Percentiles rank a stretch among this genome's conserved stretches.
These are phyloP conservation scores for Ramphastos sulfuratus DNA, from an alignment of 2,113 vertebrate species.

Conservation along the genomic window DNA sequence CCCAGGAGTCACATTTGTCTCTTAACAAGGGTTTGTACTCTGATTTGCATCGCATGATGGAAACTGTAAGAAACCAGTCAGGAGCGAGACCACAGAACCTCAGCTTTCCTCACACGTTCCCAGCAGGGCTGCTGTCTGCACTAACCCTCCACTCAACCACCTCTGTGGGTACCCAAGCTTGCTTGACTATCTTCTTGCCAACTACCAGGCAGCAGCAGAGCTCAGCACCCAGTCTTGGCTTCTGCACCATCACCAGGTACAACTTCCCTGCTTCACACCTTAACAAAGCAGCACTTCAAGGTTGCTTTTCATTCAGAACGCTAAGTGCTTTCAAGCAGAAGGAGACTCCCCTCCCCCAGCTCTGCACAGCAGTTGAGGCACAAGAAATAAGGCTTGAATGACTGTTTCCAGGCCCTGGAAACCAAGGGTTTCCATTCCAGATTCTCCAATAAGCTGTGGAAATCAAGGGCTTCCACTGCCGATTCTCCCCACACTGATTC, in stretches of 20 bases:
- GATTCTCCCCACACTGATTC: not conserved
- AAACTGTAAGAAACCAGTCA: not conserved
- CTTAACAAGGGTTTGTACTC: not conserved
- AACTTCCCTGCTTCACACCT: not conserved
- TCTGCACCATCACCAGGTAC: not conserved
- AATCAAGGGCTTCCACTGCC: not conserved
- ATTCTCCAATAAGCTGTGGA: not conserved
- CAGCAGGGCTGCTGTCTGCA: not conserved
- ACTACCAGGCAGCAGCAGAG: not conserved
- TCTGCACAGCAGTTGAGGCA: slow-evolving; percentile 9
- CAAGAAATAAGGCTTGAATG: slow-evolving; percentile 44
- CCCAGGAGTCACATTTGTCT: not conserved
- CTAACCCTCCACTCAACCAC: not conserved
- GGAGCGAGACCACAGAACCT: not conserved
- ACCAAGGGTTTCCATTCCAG: not conserved
- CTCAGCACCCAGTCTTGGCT: not conserved
- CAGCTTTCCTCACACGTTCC: not conserved
- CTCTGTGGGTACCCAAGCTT: not conserved
- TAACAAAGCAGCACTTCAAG: not conserved
- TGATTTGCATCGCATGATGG: not conserved
- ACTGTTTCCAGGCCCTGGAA: not conserved
- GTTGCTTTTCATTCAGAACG: not conserved
- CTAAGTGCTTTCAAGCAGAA: slow-evolving; percentile 27
- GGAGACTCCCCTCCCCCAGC: not conserved
- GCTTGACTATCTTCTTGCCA: not conserved